Conservation (phyloP, 2,888 invertebrate genomes). For the Philaethria dido region DNA sequence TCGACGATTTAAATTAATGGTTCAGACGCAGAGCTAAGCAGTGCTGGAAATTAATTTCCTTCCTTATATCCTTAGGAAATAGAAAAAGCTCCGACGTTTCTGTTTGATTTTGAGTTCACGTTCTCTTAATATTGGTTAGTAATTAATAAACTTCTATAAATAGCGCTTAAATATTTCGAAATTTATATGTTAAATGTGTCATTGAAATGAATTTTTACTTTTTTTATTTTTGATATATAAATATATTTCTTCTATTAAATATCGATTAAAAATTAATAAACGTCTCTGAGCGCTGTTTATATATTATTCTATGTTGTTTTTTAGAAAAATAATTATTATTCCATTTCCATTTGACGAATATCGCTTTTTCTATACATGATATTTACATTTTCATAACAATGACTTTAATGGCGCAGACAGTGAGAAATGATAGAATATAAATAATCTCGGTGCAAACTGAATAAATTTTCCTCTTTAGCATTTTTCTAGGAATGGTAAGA, state of each 20-base stretch:
- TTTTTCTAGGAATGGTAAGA: background rate
- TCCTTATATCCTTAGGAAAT: constrained; percentile 44
- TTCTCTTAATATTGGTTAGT: background rate
- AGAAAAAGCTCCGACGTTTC: constrained; percentile 38
- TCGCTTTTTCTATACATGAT: background rate
- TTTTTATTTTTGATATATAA: too few relatives aligned
- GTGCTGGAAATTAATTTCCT: constrained; percentile 42
- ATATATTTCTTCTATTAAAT: too few relatives aligned
- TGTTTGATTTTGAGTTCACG: background rate
- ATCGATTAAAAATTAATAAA: too few relatives aligned
- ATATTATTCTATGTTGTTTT: too few relatives aligned
- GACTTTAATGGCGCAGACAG: constrained; percentile 3
- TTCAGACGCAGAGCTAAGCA: constrained; percentile 11
- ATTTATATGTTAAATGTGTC: too few relatives aligned
- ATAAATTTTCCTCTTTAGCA: constrained; percentile 11
- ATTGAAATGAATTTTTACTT: too few relatives aligned
- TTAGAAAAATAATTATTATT: background rate
- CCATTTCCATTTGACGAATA: background rate
- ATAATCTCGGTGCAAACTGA: constrained; percentile 1
- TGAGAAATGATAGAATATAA: constrained; percentile 22
- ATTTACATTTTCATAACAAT: constrained; percentile 11
- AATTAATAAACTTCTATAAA: background rate
- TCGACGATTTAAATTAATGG: constrained; percentile 8
- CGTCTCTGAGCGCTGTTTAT: too few relatives aligned
- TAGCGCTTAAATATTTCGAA: background rate